Evolutionary conservation across 2,797 vertebrate species (phyloP).

Genomic region (Leontocebus nigricollis): DNA sequence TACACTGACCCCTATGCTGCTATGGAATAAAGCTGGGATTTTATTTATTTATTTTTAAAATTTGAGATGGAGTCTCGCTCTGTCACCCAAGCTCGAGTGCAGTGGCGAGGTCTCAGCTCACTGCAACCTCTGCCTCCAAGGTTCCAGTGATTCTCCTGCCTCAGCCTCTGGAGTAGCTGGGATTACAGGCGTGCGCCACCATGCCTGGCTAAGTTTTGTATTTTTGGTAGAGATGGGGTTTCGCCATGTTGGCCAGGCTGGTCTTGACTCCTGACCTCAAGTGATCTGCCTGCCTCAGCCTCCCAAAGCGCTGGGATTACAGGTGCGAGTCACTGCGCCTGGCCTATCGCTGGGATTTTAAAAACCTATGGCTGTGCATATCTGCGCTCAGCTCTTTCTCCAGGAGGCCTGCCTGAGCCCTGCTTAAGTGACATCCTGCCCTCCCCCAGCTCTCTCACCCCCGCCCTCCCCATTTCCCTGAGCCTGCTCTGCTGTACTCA

Average conservation of each 20-base stretch:
- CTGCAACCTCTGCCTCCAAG: not conserved
- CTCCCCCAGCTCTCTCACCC: not conserved
- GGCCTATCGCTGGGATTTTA: not conserved
- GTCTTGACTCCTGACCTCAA: not conserved
- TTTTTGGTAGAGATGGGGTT: not conserved
- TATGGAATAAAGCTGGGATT: not conserved
- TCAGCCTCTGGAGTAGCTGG: not conserved
- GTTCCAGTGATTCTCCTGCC: not conserved
- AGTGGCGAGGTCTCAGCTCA: not conserved
- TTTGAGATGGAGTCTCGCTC: not conserved
- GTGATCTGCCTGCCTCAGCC: not conserved
- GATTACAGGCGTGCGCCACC: not conserved
- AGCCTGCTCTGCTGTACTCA: not conserved
- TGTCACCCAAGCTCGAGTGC: not conserved
- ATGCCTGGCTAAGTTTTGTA: not conserved
- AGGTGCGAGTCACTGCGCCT: rapidly evolving
- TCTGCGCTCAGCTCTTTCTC: not conserved
- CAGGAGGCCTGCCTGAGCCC: not conserved
- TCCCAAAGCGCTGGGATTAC: not conserved
- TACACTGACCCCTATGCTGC: too few species aligned
- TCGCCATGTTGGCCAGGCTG: not conserved
- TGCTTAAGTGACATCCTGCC: not conserved
- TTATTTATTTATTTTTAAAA: not conserved
- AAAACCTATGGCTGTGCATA: not conserved
- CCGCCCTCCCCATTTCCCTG: not conserved